Evolutionary conservation across 2,797 vertebrate genomes (phyloP), one percentile per base, ranked within the genome.

Genomic region (Carduelis carduelis): DNA sequence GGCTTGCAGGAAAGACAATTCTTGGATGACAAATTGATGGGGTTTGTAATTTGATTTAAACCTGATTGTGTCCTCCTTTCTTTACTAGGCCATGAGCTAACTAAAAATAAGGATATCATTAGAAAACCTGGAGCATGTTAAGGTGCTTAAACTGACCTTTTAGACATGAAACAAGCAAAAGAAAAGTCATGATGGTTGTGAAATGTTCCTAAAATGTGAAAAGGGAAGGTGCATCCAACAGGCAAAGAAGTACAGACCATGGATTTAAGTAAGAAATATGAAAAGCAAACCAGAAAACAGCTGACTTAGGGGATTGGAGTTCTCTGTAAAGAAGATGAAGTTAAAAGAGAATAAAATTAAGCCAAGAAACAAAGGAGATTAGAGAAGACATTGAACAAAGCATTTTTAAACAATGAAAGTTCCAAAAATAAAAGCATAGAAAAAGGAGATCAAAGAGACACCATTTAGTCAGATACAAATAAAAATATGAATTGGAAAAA

Each of bases 291-390:
- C 28, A 79, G 63, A 28, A 63, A 90, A 78, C 13, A 75, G 81
- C 50, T 92, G 61, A 87, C 13, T 84, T 91, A 49, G 20, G 19
- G 14, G 43, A 55, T 12, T 84, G 75, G 66, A 89, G n/a, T 65
- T 52, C 17, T 77, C 68, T 80, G 23, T 56, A 88, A 77, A 69
- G 22, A 77, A 86, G 32, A 3, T 43, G 28, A 90, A 83, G 83
- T 75, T 82, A 65, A 91, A 94, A 64, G 50, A 88, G 53, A 94
- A 82, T 68, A 75, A 90, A 92, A 74, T 83, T 69, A 94, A 88
- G 34, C 35, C 61, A 66, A 83, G 77, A 90, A 88, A 83, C 50
- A 74, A 69, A 95, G 59, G 37, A 88, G 16, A 86, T 93, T 74
- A 63, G 28, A 66, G 35, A 90, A 92, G 53, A 74, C 77, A 77